Percentiles rank a stretch among this genome's conserved stretches.
These are phyloP conservation scores for Pogonomyrmex californicus DNA, from an alignment of 1,140 invertebrate species.

Conservation along the genomic window DNA sequence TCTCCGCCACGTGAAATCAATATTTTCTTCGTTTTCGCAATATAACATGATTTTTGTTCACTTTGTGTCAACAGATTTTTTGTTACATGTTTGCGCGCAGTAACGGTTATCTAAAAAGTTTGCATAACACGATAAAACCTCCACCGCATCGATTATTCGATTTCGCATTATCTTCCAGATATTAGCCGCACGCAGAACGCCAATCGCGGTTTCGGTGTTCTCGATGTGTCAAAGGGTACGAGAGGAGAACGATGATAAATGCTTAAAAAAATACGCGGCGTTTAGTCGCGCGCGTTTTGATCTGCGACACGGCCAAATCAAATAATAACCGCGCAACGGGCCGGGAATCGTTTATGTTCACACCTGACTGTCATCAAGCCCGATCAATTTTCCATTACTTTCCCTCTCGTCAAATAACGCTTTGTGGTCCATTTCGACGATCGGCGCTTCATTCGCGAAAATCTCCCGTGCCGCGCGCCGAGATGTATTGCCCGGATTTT, in stretches of 20 bases:
- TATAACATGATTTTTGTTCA: conserved; percentile 55
- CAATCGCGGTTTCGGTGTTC: background rate
- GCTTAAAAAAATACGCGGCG: conserved; percentile 8
- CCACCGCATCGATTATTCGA: conserved; percentile 17
- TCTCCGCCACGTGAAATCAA: conserved; percentile 45
- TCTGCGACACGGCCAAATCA: conserved; percentile 13
- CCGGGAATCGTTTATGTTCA: conserved; percentile 33
- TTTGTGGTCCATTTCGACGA: conserved; percentile 39
- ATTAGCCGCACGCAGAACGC: background rate
- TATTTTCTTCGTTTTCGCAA: conserved; percentile 37
- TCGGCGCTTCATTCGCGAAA: conserved; percentile 38
- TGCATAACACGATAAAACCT: conserved; percentile 31
- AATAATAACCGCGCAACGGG: conserved; percentile 27
- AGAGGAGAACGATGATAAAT: background rate
- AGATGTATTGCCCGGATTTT: conserved; percentile 39
- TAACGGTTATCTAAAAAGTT: conserved; percentile 36
- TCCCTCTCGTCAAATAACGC: conserved; percentile 47
- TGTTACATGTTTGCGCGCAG: conserved; percentile 10
- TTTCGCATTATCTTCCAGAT: background rate
- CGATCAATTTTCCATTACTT: conserved; percentile 64
- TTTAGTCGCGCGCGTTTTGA: conserved; percentile 55
- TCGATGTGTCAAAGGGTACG: background rate
- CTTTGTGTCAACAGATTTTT: conserved; percentile 58
- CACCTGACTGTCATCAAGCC: conserved; percentile 50
- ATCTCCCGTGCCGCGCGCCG: background rate